Evolutionary conservation across 2,888 invertebrate genomes (phyloP).

Genomic region (Cryptocephalus primarius): DNA sequence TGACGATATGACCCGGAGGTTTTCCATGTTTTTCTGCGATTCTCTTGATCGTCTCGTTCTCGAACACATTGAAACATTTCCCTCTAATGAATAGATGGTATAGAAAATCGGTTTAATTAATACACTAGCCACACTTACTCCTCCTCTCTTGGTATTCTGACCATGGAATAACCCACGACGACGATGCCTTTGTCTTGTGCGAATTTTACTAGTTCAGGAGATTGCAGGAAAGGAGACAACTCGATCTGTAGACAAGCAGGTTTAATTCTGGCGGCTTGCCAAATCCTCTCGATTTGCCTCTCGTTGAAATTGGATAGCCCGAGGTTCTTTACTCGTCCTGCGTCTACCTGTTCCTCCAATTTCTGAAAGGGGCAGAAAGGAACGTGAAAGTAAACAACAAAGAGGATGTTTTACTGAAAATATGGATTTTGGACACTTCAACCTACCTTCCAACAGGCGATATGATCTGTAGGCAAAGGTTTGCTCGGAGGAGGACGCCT

Average conservation of each 20-base stretch:
- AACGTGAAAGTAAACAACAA: too few species aligned
- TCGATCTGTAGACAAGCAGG: conserved; percentile 57
- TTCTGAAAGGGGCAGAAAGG: conserved; percentile 10
- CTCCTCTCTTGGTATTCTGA: background rate
- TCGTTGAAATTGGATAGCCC: conserved; percentile 41
- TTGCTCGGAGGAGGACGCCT: conserved; percentile 38
- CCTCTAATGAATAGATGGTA: too few species aligned
- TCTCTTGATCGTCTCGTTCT: background rate
- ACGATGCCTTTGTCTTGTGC: conserved; percentile 1
- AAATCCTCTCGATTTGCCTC: conserved; percentile 54
- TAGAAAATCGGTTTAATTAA: too few species aligned
- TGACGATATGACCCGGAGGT: background rate
- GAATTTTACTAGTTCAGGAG: conserved; percentile 28
- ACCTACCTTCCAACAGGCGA: conserved; percentile 58
- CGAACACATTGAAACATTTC: background rate
- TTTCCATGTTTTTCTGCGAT: conserved; percentile 1
- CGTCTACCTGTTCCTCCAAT: conserved; percentile 53
- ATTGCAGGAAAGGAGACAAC: conserved; percentile 37
- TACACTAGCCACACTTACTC: too few species aligned
- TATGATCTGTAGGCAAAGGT: conserved; percentile 54
- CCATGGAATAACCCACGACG: conserved; percentile 1
- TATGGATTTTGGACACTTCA: background rate
- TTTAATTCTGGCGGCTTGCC: conserved; percentile 37
- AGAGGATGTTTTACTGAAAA: too few species aligned
- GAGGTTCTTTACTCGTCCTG: conserved; percentile 9